Base-by-base conservation (phyloP, 2,797 vertebrate species). In the Prunella strophiata region DNA sequence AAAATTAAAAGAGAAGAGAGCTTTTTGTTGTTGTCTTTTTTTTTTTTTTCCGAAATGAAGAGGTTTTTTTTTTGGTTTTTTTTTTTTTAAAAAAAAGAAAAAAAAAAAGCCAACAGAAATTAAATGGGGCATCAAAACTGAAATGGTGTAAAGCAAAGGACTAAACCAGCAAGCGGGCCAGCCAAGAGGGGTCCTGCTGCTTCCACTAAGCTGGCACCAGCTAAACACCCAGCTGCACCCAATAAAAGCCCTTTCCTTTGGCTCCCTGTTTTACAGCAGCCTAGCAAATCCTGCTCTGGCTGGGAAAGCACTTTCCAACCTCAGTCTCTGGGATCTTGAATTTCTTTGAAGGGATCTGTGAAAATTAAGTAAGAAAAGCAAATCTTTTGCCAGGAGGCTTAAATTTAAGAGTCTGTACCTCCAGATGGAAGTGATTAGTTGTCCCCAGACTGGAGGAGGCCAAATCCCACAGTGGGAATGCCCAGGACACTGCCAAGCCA, bases 1-100 rank as follows among this genome's bases (percentile, higher is more conserved):
- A 96, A 97, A 97, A 93, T 96, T 78, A 97, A 98, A 97, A 72
- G 54, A 96, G 98, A 98, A 92, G 91, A 78, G 87, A 86, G 80
- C 85, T 95, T 94, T 92, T 95, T 92, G 78, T 91, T 91, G 89
- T 88, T 75, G 85, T 94, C 20, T 85, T 81, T 93, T 79, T 81
- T 89, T 94, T 93, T 95, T 57, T 57, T 87, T 78, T 88, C 1
- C 1, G 1, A 71, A 79, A 72, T 17, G 16, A 51, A 66, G 23
- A 25, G 58, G 6, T 50, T 70, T 85, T 43, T 75, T 57, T 57
- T 88, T 78, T 88, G 58, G 6, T n/a, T 50, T 70, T 85, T 43
- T 75, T 75, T 83, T 26, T 36, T 21, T 36, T 19, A 42, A 42
- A 42, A 43, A 30, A 27, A 40, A 50, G 25, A 20, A 48, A 48